Percentiles rank a stretch among this genome's conserved stretches.
Conservation (phyloP, 2,888 invertebrate species). For the Trisateles emortualis region DNA sequence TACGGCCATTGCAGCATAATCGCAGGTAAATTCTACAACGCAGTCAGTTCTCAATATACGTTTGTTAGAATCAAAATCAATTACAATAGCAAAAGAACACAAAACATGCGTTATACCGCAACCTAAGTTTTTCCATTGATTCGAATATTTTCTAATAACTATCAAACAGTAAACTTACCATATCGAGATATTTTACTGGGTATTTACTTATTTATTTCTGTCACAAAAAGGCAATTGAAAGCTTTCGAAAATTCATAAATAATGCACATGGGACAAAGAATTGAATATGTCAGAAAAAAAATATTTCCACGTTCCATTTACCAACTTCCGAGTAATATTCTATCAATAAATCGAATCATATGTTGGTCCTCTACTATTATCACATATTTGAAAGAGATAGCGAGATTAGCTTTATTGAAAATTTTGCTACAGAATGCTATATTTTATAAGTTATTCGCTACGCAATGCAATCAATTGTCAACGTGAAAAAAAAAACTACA, state of each 20-base stretch:
- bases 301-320: slow-evolving; percentile 26
- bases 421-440: too few species aligned
- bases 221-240: slow-evolving; percentile 34
- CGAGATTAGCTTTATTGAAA: too few species aligned
- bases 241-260: slow-evolving; percentile 29
- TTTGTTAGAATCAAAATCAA: slow-evolving; percentile 4
- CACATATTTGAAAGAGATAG: too few species aligned
- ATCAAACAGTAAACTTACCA: slow-evolving; percentile 29
- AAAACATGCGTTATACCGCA: slow-evolving; percentile 34
- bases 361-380: background rate
- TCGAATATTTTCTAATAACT: background rate
- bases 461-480: too few species aligned
- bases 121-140: slow-evolving; percentile 26
- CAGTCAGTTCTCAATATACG: background rate
- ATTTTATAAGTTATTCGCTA: too few species aligned
- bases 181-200: slow-evolving; percentile 13
- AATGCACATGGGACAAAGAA: slow-evolving; percentile 38
- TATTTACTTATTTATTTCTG: slow-evolving; percentile 24
- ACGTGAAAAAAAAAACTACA: too few species aligned
- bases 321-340: too few species aligned
- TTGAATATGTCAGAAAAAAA: slow-evolving; percentile 13
- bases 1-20: background rate
- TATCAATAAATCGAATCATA: background rate
- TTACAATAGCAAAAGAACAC: slow-evolving; percentile 17
- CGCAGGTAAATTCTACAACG: background rate